Conservation (phyloP, 2,113 vertebrate species). For the Zosterops lateralis region DNA sequence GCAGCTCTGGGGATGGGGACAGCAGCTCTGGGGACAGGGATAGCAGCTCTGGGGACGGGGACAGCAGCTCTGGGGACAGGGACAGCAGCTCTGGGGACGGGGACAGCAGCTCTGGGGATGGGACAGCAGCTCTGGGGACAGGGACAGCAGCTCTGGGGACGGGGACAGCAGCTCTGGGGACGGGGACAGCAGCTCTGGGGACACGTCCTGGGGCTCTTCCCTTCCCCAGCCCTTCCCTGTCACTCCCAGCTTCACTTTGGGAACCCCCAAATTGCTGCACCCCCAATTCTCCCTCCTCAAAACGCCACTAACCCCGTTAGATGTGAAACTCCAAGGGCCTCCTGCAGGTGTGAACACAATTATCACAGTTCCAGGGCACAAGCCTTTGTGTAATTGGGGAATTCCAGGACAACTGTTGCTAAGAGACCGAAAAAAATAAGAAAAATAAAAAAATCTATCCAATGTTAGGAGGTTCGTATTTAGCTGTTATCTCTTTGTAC, state of each 20-base stretch:
- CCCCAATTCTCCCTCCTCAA: background rate
- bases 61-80: too few relatives aligned
- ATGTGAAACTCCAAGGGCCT: conserved; percentile 29
- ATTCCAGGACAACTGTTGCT: conserved; percentile 63
- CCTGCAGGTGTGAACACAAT: conserved; percentile 39
- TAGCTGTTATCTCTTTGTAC: conserved; percentile 34
- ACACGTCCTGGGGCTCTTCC: background rate
- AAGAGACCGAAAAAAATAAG: background rate
- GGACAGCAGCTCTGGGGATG: background rate
- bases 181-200: background rate
- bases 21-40: too few relatives aligned
- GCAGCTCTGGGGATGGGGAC: too few relatives aligned
- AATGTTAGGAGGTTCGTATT: conserved; percentile 23
- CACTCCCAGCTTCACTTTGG: background rate
- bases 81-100: background rate
- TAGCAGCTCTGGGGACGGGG: too few relatives aligned
- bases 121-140: too few relatives aligned
- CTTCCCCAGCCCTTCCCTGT: background rate
- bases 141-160: too few relatives aligned
- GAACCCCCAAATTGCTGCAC: background rate
- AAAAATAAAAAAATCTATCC: background rate
- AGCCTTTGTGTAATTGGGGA: conserved; percentile 62
- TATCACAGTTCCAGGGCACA: background rate
- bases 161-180: too few relatives aligned
- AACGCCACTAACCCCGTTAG: background rate